These are phyloP conservation scores for Parthenolecanium corni DNA, from an alignment of 2,888 invertebrate genomes.

Conservation along the genomic window DNA sequence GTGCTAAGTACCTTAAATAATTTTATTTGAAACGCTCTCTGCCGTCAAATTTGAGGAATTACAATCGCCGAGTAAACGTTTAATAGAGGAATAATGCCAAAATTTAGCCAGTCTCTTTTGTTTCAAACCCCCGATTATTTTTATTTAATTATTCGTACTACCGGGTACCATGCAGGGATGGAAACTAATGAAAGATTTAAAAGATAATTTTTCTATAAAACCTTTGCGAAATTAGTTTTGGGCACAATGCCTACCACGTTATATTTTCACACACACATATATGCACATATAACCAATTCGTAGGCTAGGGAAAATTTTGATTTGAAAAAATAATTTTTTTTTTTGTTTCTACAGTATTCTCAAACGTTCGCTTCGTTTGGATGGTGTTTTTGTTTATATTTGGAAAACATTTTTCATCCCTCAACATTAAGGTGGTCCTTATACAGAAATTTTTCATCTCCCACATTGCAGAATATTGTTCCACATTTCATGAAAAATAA, in stretches of 20 bases:
- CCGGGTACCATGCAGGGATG: slow-evolving; percentile 14
- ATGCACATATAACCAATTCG: no score
- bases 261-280: slow-evolving; percentile 12
- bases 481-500: no score
- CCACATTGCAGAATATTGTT: no score
- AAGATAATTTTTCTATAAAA: slow-evolving; percentile 20
- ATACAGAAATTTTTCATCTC: no score
- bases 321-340: no score
- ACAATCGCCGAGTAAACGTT: slow-evolving; percentile 4
- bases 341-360: no score
- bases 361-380: no score
- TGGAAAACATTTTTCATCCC: no score
- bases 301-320: no score
- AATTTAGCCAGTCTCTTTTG: slow-evolving; percentile 17
- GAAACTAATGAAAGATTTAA: slow-evolving; percentile 27
- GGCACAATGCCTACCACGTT: slow-evolving; percentile 9
- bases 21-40: slow-evolving; percentile 22
- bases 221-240: slow-evolving; percentile 19
- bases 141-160: background rate
- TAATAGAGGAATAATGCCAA: slow-evolving; percentile 25
- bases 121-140: slow-evolving; percentile 22
- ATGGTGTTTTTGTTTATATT: no score
- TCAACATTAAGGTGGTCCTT: no score
- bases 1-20: slow-evolving; percentile 29
- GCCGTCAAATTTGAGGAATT: slow-evolving; percentile 17